These are phyloP conservation scores for Peucedramus taeniatus DNA, from an alignment of 2,113 vertebrate genomes.

Conservation along the genomic window DNA sequence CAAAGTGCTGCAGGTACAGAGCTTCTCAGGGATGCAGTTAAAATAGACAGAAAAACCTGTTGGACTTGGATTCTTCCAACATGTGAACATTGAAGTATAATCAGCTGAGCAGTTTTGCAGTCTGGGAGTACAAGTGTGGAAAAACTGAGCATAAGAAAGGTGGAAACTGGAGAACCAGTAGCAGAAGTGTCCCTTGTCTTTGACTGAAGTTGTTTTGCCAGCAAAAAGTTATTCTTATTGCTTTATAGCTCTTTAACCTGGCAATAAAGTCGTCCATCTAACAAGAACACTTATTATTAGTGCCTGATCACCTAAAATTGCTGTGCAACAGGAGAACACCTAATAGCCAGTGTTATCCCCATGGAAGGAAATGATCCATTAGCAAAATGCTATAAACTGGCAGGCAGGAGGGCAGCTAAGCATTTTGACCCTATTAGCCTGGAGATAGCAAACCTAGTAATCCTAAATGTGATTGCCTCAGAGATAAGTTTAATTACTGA, in stretches of 20 bases:
- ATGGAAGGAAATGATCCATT: slow-evolving; percentile 47
- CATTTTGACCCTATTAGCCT: slow-evolving; percentile 46
- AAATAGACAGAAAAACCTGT: not conserved
- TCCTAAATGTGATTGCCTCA: slow-evolving; percentile 46
- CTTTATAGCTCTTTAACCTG: slow-evolving; percentile 2
- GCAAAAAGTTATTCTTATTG: not conserved
- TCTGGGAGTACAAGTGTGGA: not conserved
- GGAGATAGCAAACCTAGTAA: slow-evolving; percentile 39
- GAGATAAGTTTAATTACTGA: slow-evolving; percentile 59
- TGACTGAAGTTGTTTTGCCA: not conserved
- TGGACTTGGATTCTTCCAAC: not conserved
- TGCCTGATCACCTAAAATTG: slow-evolving; percentile 22
- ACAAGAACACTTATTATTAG: slow-evolving; percentile 15
- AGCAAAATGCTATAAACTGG: slow-evolving; percentile 53
- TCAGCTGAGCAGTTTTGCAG: not conserved
- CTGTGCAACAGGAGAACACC: slow-evolving; percentile 10
- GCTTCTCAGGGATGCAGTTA: not conserved
- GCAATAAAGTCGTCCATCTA: not conserved
- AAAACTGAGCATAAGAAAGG: not conserved
- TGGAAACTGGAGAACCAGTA: not conserved
- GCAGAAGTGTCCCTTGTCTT: not conserved
- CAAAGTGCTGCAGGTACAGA: not conserved
- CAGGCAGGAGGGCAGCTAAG: slow-evolving; percentile 52
- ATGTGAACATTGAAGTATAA: accelerated
- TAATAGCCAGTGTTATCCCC: slow-evolving; percentile 25